These are phyloP conservation scores for Naja naja DNA, from an alignment of 2,113 vertebrate species.

Conservation along the genomic window DNA sequence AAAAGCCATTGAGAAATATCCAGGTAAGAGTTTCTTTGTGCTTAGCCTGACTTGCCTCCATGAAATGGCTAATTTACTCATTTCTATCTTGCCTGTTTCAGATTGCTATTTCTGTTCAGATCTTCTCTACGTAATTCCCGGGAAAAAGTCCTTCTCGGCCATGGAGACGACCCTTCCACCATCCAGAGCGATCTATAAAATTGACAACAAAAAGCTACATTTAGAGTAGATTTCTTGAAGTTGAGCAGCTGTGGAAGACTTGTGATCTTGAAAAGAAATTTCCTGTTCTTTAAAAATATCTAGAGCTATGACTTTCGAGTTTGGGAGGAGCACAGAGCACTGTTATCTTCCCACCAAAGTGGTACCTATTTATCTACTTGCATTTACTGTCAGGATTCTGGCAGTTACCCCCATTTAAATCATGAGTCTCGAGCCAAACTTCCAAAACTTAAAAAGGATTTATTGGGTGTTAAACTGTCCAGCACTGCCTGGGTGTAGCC, in stretches of 20 bases:
- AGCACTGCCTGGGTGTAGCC: no score
- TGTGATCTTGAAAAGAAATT: neutral
- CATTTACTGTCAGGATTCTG: neutral
- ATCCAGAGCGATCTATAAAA: constrained; percentile 83
- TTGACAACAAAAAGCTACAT: neutral
- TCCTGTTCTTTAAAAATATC: neutral
- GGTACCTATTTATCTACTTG: neutral
- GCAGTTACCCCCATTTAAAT: no score
- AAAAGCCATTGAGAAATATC: neutral
- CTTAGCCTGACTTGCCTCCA: neutral
- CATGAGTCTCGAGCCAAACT: no score
- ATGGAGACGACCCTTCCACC: constrained; percentile 89
- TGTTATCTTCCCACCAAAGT: neutral
- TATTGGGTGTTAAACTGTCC: no score
- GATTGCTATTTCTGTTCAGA: constrained; percentile 67
- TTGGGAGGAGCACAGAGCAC: neutral
- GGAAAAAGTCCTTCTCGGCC: constrained; percentile 94
- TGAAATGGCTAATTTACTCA: neutral
- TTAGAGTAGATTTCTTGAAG: neutral
- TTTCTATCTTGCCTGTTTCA: accelerated
- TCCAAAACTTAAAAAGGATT: no score
- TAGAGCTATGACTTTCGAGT: neutral
- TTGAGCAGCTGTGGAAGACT: neutral
- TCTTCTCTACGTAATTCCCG: constrained; percentile 95
- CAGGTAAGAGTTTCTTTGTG: neutral